Evolutionary conservation across 2,113 vertebrate genomes (phyloP).

Genomic region (Mesembrinibis cayennensis): DNA sequence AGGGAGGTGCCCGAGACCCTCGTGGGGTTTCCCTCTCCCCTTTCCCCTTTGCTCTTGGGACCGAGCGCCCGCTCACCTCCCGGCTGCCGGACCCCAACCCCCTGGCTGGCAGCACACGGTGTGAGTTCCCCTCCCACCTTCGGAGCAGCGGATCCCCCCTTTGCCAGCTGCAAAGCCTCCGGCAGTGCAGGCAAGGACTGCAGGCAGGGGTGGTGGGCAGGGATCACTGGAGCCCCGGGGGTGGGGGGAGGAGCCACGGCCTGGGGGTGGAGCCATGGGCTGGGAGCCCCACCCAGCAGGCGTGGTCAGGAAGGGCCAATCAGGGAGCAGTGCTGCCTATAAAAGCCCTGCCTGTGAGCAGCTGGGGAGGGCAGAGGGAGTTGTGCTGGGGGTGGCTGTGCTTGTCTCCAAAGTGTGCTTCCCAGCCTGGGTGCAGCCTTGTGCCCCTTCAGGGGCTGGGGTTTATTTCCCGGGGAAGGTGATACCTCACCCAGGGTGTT

Average conservation of each 20-base stretch:
- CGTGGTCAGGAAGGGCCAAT: neutral
- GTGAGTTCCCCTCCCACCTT: neutral
- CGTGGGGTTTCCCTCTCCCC: neutral
- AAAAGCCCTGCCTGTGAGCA: neutral
- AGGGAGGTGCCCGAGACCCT: neutral
- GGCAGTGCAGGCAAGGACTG: neutral
- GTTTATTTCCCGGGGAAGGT: neutral
- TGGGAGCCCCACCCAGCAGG: neutral
- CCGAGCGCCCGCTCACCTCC: fast-evolving
- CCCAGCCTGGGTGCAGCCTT: no score
- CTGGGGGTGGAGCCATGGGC: neutral
- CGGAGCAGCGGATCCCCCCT: neutral
- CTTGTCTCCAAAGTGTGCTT: fast-evolving
- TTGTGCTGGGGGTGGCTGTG: neutral
- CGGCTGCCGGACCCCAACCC: neutral
- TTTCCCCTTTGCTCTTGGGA: neutral
- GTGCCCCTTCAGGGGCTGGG: fast-evolving
- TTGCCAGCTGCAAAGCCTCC: neutral
- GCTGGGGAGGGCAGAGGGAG: neutral
- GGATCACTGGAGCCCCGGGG: neutral
- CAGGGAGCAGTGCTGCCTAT: neutral
- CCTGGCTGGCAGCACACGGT: neutral
- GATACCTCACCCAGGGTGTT: fast-evolving
- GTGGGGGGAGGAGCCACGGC: neutral
- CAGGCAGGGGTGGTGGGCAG: neutral